Evolutionary conservation across 2,888 invertebrate genomes (phyloP), one percentile per base, ranked within the genome.

Genomic region (Brachyptera putata): DNA sequence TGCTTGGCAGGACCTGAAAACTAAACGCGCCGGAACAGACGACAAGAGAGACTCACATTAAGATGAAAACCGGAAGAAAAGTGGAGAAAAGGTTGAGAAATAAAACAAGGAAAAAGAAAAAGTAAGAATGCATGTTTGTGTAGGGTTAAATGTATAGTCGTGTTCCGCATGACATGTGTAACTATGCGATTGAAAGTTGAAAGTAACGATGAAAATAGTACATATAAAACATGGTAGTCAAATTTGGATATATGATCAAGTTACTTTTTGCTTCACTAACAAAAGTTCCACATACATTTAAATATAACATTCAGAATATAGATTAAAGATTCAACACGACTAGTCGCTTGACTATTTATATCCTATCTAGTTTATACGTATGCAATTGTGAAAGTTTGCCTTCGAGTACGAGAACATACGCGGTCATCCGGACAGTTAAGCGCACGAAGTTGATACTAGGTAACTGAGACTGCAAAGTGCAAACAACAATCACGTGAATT

Each of bases 11-110:
- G 34, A 16, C 18, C 34, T 30, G 34, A 14, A 9, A 30, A 53
- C 34, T 30, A 53, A 53, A 53, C 53, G 53, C 34, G 36, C 9
- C 36, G 53, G 34, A 53, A 53, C 36, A 53, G 53, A 46, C 24
- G 46, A 53, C 34, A 50, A 46, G 24, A 46, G 46, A 46, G 24
- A 11, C 24, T 24, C 3, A 24, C 24, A 30, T 30, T 30, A 30
- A 24, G 46, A 46, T 2, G 46, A 46, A 46, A 21, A 3, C 22
- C 5, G 9, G 46, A 53, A 53, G 34, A 49, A 36, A 16, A 36
- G 36, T 14, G 16, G 25, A 21, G 49, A 30, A 25, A 25, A 16
- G 53, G 24, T 21, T 18, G 53, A 53, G 34, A 36, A 53, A 26
- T 16, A 36, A 18, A 21, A 11, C 9, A 21, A 1, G 22, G 34